Conservation (phyloP, 1,140 invertebrate genomes). For the Harlomillsia oculata region DNA sequence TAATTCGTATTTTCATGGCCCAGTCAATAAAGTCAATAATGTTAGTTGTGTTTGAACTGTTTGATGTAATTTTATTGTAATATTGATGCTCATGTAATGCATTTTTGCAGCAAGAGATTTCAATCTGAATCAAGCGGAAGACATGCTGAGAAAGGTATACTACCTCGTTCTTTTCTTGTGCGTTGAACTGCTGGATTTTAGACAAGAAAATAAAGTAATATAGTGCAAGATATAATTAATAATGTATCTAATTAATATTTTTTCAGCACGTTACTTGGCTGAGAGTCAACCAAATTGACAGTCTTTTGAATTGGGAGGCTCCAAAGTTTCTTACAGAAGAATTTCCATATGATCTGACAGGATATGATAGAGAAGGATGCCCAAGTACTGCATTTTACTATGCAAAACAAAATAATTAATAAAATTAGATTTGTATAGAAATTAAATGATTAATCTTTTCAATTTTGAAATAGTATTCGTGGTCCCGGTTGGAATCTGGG, state of each 20-base stretch:
- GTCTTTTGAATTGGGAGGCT: conserved; percentile 54
- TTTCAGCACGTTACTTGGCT: conserved; percentile 66
- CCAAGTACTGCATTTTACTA: conserved; percentile 43
- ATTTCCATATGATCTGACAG: conserved; percentile 62
- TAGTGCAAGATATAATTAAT: background rate
- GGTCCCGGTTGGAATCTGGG: conserved; percentile 28
- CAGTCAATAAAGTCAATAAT: background rate
- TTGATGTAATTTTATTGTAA: background rate
- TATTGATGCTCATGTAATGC: background rate
- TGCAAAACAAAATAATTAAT: background rate
- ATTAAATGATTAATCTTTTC: background rate
- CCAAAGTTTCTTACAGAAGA: conserved; percentile 61
- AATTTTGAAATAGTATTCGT: conserved; percentile 11
- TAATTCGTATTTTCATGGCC: background rate
- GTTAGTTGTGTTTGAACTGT: background rate
- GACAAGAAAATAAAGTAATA: background rate
- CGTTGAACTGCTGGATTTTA: background rate
- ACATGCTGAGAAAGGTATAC: conserved; percentile 20
- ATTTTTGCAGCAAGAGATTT: conserved; percentile 15
- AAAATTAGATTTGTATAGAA: background rate
- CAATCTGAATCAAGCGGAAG: conserved; percentile 15
- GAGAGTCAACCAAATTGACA: conserved; percentile 65
- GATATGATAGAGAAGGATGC: conserved; percentile 74
- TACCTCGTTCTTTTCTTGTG: background rate
- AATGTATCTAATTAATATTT: conserved; percentile 25